phyloP scores from a whole-genome alignment of 1,140 invertebrate genomes.

The Carcinoscorpius rotundicauda region DNA sequence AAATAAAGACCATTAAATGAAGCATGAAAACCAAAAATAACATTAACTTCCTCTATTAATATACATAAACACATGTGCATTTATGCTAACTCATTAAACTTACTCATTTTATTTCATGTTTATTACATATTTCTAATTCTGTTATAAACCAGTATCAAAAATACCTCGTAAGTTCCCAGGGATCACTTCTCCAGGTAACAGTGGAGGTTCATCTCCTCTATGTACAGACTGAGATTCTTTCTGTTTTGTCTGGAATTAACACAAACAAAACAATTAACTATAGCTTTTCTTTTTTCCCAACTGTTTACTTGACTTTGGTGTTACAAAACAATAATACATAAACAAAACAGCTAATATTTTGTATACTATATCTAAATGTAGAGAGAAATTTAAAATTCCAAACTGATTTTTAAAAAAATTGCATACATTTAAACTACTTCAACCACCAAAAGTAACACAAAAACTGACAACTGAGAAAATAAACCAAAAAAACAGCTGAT shows the following conservation, averaged over 20 bases:
- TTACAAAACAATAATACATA: too few species aligned
- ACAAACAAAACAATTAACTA: not conserved
- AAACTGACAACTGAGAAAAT: too few species aligned
- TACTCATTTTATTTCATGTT: not conserved
- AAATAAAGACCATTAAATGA: not conserved
- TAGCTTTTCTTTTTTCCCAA: too few species aligned
- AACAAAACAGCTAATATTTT: too few species aligned
- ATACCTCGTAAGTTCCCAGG: slow-evolving; percentile 42
- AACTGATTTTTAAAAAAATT: too few species aligned
- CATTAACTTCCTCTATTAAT: not conserved
- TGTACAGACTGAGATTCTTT: slow-evolving; percentile 19
- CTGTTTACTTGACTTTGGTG: too few species aligned
- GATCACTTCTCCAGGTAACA: slow-evolving; percentile 72
- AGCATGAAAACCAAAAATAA: not conserved
- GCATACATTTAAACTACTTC: too few species aligned
- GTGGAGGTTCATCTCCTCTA: slow-evolving; percentile 53
- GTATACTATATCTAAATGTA: too few species aligned
- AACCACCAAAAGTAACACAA: too few species aligned
- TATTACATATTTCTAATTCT: not conserved
- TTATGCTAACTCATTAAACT: slow-evolving; percentile 1
- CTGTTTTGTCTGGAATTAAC: slow-evolving; percentile 11
- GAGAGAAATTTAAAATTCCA: too few species aligned
- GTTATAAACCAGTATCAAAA: slow-evolving; percentile 6
- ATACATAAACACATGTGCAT: not conserved
- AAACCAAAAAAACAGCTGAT: too few species aligned